Evolutionary conservation across 1,140 invertebrate species (phyloP), one percentile per base, ranked within the genome.

Genomic region (Drosophila kurseongensis): DNA sequence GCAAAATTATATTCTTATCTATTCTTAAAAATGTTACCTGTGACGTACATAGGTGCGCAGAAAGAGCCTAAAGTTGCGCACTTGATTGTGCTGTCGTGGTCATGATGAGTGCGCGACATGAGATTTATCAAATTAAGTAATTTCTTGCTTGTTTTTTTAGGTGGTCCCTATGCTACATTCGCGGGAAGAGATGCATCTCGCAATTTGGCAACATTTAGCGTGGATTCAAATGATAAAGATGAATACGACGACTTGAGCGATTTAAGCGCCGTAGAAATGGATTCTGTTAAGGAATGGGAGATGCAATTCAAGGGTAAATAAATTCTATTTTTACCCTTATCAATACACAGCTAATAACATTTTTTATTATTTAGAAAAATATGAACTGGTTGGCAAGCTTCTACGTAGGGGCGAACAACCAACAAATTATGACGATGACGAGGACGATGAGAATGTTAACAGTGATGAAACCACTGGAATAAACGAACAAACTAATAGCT

Each of bases 241-340:
- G 96, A 96, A 69, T 98, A 98, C 93, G 98, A 99, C 94, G 98
- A 99, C 93, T 93, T 99, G 7, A 98, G 97, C 93, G 98, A 99
- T 93, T 94, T 99, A 10, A 97, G 96, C 81, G 95, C 95, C 7
- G 95, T 96, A 93, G 95, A 97, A 93, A 97, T 97, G 96, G 96
- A 97, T 68, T 96, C 96, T 36, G 95, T 99, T 1, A 94, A 94
- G 76, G 98, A 99, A 93, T 99, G 98, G 98, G 98, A 99, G 92
- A 96, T 96, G 93, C 98, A 99, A 92, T 98, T 99, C 92, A 96
- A 96, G 95, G 98, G 73, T 75, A 42, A 27, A 0, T 8, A 36
- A 40, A 9, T 13, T 4, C 2, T 16, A 18, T 14, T 0, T 8
- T 7, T 32, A 9, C 13, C 7, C 0, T n/a, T 3, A 18, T 32